phyloP scores from a whole-genome alignment of 1,140 invertebrate genomes.

The Aphelinus certus region DNA sequence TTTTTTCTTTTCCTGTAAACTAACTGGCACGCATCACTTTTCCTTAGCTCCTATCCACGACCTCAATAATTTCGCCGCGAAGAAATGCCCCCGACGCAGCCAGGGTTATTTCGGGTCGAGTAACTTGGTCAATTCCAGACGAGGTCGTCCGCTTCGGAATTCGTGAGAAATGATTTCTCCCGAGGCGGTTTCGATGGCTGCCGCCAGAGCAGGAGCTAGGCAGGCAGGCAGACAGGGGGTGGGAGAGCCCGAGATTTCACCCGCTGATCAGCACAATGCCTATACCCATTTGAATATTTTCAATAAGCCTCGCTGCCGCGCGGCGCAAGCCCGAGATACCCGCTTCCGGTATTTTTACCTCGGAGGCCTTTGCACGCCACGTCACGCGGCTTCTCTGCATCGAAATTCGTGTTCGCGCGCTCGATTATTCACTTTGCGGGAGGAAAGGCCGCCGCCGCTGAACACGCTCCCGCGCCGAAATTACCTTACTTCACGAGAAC shows the following conservation, averaged over 20 bases:
- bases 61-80: not conserved
- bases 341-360: constrained; percentile 5
- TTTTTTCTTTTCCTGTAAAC: too few relatives aligned
- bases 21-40: too few relatives aligned
- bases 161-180: not conserved
- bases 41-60: too few relatives aligned
- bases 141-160: not conserved
- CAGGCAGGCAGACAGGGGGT: too few relatives aligned
- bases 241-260: constrained; percentile 1
- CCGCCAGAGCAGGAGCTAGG: too few relatives aligned
- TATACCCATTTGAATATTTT: constrained; percentile 38
- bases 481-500: not conserved
- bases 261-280: constrained; percentile 15
- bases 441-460: not conserved
- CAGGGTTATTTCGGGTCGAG: too few relatives aligned
- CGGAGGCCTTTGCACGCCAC: not conserved
- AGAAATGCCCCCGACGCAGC: not conserved
- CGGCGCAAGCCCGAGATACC: too few relatives aligned
- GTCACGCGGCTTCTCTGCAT: not conserved
- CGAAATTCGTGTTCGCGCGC: not conserved
- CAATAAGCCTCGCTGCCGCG: constrained; percentile 33
- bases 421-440: constrained; percentile 7
- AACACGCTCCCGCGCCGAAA: not conserved
- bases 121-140: too few relatives aligned
- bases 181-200: too few relatives aligned